phyloP scores from a whole-genome alignment of 2,113 vertebrate species.

The Aleadryas rufinucha region DNA sequence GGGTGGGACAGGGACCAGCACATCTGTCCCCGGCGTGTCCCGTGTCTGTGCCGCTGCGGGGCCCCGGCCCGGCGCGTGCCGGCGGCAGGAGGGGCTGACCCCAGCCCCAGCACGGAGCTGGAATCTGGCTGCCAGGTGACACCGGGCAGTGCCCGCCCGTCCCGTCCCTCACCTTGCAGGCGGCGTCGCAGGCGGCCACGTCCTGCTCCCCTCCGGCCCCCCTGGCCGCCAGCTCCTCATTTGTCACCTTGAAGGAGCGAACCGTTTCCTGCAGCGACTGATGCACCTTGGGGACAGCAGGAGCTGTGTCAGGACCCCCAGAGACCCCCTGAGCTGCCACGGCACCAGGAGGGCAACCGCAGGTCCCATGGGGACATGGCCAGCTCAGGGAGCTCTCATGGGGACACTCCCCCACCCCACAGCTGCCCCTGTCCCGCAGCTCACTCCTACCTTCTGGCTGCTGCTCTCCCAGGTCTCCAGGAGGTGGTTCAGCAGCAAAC shows the following conservation, averaged over 20 bases:
- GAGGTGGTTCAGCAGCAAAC: slow-evolving; percentile 87
- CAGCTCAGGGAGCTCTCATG: fast-evolving
- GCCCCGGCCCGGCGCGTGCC: fast-evolving
- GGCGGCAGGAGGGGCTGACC: fast-evolving
- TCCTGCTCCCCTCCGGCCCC: slow-evolving; percentile 52
- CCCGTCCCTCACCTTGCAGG: slow-evolving; percentile 79
- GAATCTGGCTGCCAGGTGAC: fast-evolving
- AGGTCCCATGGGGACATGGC: fast-evolving
- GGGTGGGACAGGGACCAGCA: background rate
- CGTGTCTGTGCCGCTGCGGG: fast-evolving
- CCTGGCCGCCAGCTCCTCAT: slow-evolving; percentile 82
- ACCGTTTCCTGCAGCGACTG: slow-evolving; percentile 87
- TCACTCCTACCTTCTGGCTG: slow-evolving; percentile 80
- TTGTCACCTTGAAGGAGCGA: slow-evolving; percentile 87
- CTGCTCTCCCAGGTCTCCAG: slow-evolving; percentile 79
- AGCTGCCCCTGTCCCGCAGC: background rate
- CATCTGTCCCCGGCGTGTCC: background rate
- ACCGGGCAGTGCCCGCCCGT: fast-evolving
- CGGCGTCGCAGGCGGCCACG: slow-evolving; percentile 68
- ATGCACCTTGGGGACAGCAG: slow-evolving; percentile 67
- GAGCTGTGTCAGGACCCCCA: background rate
- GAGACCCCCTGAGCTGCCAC: background rate
- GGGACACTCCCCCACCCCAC: fast-evolving
- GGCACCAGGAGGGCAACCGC: fast-evolving
- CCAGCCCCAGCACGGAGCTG: fast-evolving